Conservation (phyloP, 2,797 vertebrate genomes). For the Anableps anableps region DNA sequence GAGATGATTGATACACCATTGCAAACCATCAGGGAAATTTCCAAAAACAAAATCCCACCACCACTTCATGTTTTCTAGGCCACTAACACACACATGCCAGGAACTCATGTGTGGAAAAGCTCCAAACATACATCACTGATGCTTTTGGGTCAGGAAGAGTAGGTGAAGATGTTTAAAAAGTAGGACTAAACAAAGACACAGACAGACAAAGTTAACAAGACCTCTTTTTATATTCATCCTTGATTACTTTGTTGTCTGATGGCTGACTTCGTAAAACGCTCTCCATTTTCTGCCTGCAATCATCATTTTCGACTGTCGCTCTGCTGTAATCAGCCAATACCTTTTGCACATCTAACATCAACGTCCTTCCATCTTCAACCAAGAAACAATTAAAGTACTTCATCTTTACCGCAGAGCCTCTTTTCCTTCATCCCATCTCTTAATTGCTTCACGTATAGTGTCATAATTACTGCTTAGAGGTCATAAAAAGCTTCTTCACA, state of each 20-base stretch:
- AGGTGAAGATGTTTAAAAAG: conserved; percentile 57
- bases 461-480: conserved; percentile 55
- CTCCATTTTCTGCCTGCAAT: conserved; percentile 45
- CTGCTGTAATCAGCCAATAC: conserved; percentile 58
- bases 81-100: conserved; percentile 26
- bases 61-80: conserved; percentile 43
- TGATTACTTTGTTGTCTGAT: conserved; percentile 61
- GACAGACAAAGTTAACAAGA: conserved; percentile 58
- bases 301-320: conserved; percentile 38
- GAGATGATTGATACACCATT: conserved; percentile 58
- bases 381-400: conserved; percentile 55
- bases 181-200: conserved; percentile 61
- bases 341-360: conserved; percentile 38
- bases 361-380: conserved; percentile 37
- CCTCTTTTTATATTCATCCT: conserved; percentile 50
- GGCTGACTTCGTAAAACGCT: conserved; percentile 33
- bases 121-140: conserved; percentile 60
- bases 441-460: conserved; percentile 50
- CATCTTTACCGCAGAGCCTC: conserved; percentile 37
- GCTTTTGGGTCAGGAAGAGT: conserved; percentile 66
- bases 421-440: conserved; percentile 11
- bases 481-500: conserved; percentile 41
- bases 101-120: conserved; percentile 47
- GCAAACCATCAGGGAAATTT: conserved; percentile 47
- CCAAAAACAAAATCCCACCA: conserved; percentile 36